Evolutionary conservation across 2,797 vertebrate genomes (phyloP).

Genomic region (Halcyon smyrnensis): DNA sequence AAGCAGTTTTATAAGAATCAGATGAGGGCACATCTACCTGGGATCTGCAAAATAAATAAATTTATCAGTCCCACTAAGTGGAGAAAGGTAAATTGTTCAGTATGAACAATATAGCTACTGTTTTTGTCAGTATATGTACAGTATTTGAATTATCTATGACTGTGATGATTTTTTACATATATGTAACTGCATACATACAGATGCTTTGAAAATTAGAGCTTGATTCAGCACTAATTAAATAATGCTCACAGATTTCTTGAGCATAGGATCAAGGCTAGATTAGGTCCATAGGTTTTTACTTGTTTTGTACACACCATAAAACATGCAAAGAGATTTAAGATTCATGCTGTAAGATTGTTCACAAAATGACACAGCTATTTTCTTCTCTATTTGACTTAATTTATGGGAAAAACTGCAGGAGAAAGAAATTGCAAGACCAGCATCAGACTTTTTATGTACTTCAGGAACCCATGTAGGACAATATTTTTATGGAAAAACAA

Average conservation of each 20-base stretch:
- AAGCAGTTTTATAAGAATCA: constrained; percentile 41
- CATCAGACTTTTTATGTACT: not conserved
- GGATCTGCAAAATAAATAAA: constrained; percentile 17
- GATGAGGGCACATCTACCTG: not conserved
- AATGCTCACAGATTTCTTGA: not conserved
- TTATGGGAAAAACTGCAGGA: not conserved
- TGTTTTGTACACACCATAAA: not conserved
- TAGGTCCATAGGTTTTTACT: not conserved
- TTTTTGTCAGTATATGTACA: not conserved
- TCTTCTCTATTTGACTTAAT: not conserved
- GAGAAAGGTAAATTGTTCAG: not conserved
- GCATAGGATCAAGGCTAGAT: not conserved
- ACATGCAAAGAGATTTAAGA: fast-evolving
- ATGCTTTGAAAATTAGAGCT: not conserved
- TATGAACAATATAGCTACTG: not conserved
- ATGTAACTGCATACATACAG: not conserved
- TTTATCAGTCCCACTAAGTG: not conserved
- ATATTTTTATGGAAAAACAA: not conserved
- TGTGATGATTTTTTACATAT: not conserved
- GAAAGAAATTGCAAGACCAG: not conserved
- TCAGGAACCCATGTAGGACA: not conserved
- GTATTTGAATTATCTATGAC: not conserved
- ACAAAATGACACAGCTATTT: not conserved
- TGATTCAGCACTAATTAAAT: not conserved
- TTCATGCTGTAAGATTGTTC: not conserved